Evolutionary conservation across 2,113 vertebrate species (phyloP), one percentile per base, ranked within the genome.

Genomic region (Pongo pygmaeus): DNA sequence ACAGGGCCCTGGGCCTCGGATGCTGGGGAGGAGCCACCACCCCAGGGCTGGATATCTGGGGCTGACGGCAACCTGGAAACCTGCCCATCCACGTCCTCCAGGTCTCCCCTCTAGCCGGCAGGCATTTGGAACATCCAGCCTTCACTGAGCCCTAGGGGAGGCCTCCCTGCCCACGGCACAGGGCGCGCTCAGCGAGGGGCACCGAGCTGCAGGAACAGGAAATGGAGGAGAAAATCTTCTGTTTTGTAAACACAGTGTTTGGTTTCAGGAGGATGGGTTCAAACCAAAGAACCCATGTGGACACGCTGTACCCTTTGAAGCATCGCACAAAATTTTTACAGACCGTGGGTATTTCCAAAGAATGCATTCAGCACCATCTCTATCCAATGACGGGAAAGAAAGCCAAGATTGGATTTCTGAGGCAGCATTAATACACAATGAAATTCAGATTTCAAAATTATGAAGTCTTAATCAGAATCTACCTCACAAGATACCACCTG

Each of bases 161-260:
- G 17, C 32, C 89, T 79, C 43, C 23, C 64, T 46, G 38, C 43
- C 84, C 80, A 2, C 35, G 6, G 55, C 40, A 14, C 75, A 13
- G 17, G 46, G 72, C 12, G 48, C 85, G 38, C 5, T 50, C 3
- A 85, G 69, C 89, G 59, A 59, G 91, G 64, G 55, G 93, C 93
- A 78, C 22, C 1, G 18, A 72, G 50, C 94, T 35, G 70, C 20
- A 48, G 84, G 84, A 81, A 64, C 91, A 88, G 93, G 96, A 96
- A 92, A 8, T 5, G 84, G 91, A 90, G 89, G 84, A 96, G 94
- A 91, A 96, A 81, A 92, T 77, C 94, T 94, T 89, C 84, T 93
- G 77, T 95, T 86, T 86, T 94, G 89, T 88, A 64, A 85, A 96
- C 89, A 67, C 2, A 2, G 30, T 27, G 5, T 81, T 23, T 14